A percentile compares a stretch with the other conserved stretches of the same genome.
Evolutionary conservation across 2,113 vertebrate genomes (phyloP).

Genomic region (Xerus inauris): DNA sequence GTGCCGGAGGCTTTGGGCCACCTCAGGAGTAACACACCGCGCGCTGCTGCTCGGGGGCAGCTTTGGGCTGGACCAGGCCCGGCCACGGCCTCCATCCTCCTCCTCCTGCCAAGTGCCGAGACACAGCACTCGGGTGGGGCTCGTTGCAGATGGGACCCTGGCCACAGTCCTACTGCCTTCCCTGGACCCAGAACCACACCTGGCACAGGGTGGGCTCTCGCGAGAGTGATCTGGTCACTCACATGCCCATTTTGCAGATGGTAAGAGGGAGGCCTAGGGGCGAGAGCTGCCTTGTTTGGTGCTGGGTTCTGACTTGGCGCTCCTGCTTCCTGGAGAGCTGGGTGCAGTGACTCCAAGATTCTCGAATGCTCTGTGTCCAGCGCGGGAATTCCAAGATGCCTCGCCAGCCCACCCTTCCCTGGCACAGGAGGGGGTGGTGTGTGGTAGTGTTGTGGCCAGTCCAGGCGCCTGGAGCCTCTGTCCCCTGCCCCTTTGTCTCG

Average conservation of each 20-base stretch:
- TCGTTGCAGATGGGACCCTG: background rate
- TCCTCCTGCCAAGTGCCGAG: background rate
- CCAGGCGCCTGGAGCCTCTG: constrained; percentile 64
- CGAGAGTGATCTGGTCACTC: background rate
- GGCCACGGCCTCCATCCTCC: fast-evolving
- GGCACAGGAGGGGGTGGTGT: background rate
- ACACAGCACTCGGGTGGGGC: too few species aligned
- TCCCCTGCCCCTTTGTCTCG: constrained; percentile 75
- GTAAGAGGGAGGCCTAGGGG: background rate
- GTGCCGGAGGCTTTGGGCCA: too few species aligned
- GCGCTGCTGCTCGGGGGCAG: too few species aligned
- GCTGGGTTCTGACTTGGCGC: background rate
- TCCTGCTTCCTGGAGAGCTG: background rate
- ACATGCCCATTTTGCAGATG: background rate
- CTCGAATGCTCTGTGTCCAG: fast-evolving
- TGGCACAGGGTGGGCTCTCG: background rate
- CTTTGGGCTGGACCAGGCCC: background rate
- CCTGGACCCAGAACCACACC: background rate
- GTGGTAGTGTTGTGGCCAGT: constrained; percentile 18
- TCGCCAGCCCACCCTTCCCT: background rate
- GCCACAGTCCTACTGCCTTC: background rate
- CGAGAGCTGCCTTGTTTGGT: fast-evolving
- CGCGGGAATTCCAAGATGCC: constrained; percentile 32
- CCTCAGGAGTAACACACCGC: fast-evolving
- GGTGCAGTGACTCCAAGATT: background rate